phyloP scores from a whole-genome alignment of 2,113 vertebrate genomes.

The Puma concolor region DNA sequence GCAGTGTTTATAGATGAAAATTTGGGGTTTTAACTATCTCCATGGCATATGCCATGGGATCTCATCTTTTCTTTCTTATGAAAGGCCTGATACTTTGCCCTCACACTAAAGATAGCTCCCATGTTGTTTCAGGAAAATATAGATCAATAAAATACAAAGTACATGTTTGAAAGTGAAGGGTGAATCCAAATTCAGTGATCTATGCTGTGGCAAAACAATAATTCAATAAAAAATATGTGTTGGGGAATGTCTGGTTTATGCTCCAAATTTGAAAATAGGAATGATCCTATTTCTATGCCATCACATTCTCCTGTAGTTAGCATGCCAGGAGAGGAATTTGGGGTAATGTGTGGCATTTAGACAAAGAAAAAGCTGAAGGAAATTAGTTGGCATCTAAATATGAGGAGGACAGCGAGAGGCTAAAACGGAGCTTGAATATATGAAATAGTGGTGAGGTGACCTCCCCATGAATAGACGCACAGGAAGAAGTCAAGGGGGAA shows the following conservation, averaged over 20 bases:
- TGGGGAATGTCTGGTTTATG: neutral
- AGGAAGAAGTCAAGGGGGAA: neutral
- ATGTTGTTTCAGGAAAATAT: slow-evolving; percentile 26
- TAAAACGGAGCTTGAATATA: neutral
- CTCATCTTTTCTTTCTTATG: slow-evolving; percentile 14
- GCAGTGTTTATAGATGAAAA: neutral
- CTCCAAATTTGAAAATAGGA: neutral
- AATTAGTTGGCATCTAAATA: neutral
- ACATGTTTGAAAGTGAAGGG: slow-evolving; percentile 56
- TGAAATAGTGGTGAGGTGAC: neutral
- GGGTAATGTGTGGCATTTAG: neutral
- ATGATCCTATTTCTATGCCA: neutral
- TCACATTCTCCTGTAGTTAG: neutral
- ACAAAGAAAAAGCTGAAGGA: neutral
- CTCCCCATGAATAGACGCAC: neutral
- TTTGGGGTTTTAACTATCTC: neutral
- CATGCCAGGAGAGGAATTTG: neutral
- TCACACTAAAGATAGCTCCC: neutral
- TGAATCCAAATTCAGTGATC: slow-evolving; percentile 31
- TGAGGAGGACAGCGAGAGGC: neutral
- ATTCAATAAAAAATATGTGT: neutral
- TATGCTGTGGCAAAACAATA: neutral
- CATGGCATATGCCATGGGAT: neutral
- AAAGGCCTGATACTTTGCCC: slow-evolving; percentile 51
- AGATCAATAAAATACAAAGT: slow-evolving; percentile 75